Base-by-base conservation (phyloP, 2,797 vertebrate species). In the Valencia hispanica region DNA sequence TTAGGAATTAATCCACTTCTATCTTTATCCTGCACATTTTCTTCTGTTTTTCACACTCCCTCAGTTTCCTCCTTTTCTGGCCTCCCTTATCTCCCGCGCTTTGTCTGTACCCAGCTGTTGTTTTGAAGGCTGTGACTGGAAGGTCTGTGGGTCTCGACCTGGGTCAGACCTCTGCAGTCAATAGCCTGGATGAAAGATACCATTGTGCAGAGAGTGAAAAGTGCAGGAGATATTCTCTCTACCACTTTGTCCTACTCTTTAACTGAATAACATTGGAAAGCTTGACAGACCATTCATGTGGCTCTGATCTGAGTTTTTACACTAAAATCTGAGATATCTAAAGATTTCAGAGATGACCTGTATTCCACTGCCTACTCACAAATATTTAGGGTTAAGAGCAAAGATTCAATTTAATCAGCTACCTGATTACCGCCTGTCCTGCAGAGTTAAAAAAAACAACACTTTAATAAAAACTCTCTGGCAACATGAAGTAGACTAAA, bases 71-170 rank as follows among this genome's bases (percentile, higher is more conserved):
- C 72, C 82, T 74, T 34, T 79, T 74, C 73, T 61, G 72, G 57
- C 68, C 80, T 75, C 50, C 72, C 77, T 77, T 70, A 77, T 90
- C 89, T 87, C 79, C 80, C 86, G 75, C 79, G 77, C 82, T 85
- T 86, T 87, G 90, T 84, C 75, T 57, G 30, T 68, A 75, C 87
- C n/a, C 94, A 95, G 94, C 93, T 95, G 94, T 93, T 95, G 94
- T 94, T 95, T 94, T 93, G 88, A 84, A 88, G 89, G 84, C 79
- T 80, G 77, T 69, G 79, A 81, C 59, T 75, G 71, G 74, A 87
- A 77, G 87, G 84, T 84, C 86, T 89, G 78, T 80, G 86, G 92
- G 93, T 94, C 93, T 92, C 82, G 87, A 91, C 88, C 89, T 79
- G 72, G 79, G 68, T 83, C 85, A 79, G 79, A 92, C 91, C 84